These are phyloP conservation scores for Marasmarcha lunaedactyla DNA, from an alignment of 2,888 invertebrate genomes.

Conservation along the genomic window DNA sequence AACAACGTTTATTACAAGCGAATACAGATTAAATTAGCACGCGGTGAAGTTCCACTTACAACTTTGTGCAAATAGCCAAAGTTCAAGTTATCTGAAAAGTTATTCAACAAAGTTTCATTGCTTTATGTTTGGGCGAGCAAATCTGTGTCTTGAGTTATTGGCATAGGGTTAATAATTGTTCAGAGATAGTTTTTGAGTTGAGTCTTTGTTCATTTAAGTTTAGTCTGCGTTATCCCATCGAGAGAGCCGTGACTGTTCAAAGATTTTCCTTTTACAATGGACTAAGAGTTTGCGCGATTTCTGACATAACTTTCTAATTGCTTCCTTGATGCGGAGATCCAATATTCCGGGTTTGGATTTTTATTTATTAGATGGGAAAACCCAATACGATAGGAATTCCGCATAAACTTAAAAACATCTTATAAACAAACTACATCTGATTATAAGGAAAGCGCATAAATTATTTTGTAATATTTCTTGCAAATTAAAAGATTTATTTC, in stretches of 20 bases:
- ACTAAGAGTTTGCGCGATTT: slow-evolving; percentile 57
- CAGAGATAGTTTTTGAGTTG: slow-evolving; percentile 29
- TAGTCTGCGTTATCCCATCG: slow-evolving; percentile 65
- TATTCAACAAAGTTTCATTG: slow-evolving; percentile 72
- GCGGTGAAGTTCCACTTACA: slow-evolving; percentile 60
- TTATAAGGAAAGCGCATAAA: too few species aligned
- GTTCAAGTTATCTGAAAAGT: slow-evolving; percentile 71
- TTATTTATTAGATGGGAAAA: slow-evolving; percentile 53
- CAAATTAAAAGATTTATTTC: too few species aligned
- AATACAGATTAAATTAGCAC: slow-evolving; percentile 65
- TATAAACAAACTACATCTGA: too few species aligned
- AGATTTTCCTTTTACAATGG: slow-evolving; percentile 69
- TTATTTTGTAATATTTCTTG: too few species aligned
- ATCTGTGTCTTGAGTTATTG: slow-evolving; percentile 43
- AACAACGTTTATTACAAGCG: slow-evolving; percentile 68
- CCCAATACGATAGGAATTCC: too few species aligned
- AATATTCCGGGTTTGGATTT: slow-evolving; percentile 47
- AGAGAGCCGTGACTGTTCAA: slow-evolving; percentile 67
- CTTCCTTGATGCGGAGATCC: slow-evolving; percentile 57
- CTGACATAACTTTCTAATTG: slow-evolving; percentile 65
- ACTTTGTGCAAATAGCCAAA: slow-evolving; percentile 64
- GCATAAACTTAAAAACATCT: too few species aligned
- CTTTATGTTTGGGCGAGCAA: slow-evolving; percentile 52
- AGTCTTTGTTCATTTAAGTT: slow-evolving; percentile 34
- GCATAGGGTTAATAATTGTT: slow-evolving; percentile 52